A percentile compares a stretch with the other conserved stretches of the same genome.
Evolutionary conservation across 2,797 vertebrate species (phyloP).

Genomic region (Nannoperca obscura): DNA sequence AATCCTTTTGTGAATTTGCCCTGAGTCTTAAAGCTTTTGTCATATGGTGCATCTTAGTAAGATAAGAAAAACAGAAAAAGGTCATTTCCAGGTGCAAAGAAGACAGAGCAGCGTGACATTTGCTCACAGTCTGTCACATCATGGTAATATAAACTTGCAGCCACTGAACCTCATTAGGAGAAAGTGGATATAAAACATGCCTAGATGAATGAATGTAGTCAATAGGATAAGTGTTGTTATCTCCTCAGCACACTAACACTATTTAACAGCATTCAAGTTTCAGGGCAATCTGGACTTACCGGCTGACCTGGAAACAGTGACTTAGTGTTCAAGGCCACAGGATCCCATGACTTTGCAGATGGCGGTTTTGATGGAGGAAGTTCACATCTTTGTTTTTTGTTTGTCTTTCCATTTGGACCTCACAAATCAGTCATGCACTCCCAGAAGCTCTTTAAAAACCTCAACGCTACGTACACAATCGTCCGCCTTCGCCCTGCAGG

Average conservation of each 20-base stretch:
- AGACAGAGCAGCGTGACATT: not conserved
- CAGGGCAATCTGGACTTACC: not conserved
- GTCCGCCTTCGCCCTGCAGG: slow-evolving; percentile 53
- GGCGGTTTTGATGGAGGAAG: slow-evolving; percentile 57
- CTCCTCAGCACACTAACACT: not conserved
- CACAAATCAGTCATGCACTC: slow-evolving; percentile 74
- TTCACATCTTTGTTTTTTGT: slow-evolving; percentile 78
- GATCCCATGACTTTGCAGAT: slow-evolving; percentile 58
- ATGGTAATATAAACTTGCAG: not conserved
- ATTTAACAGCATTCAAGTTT: slow-evolving; percentile 20
- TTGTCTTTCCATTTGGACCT: slow-evolving; percentile 76
- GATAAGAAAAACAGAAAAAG: not conserved
- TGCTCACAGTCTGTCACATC: not conserved
- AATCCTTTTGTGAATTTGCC: no score
- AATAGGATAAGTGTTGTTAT: not conserved
- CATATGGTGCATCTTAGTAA: not conserved
- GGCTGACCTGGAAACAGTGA: slow-evolving; percentile 50
- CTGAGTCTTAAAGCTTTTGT: no score
- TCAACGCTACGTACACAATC: slow-evolving; percentile 63
- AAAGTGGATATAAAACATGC: not conserved
- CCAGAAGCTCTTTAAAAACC: slow-evolving; percentile 67
- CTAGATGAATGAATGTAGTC: not conserved
- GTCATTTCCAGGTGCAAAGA: not conserved
- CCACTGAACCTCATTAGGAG: not conserved
- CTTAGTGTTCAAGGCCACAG: slow-evolving; percentile 39